Evolutionary conservation across 1,140 invertebrate species (phyloP), one percentile per base, ranked within the genome.

Genomic region (Physella acuta): DNA sequence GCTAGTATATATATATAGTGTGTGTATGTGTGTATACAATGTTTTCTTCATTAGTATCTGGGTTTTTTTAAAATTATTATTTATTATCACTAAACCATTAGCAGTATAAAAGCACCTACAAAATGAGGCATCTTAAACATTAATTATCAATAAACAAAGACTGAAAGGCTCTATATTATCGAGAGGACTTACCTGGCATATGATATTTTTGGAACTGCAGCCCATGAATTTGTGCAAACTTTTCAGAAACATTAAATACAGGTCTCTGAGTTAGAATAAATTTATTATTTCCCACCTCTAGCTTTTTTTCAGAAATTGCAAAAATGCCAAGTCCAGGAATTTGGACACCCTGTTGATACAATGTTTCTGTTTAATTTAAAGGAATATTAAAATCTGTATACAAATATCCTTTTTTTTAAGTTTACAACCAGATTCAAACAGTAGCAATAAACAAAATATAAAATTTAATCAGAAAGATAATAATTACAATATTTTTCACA

Each of bases 241-340:
- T 83, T 62, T 85, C 84, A 28, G 82, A 82, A 33, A 85, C 71
- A 34, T 80, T 76, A 73, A 85, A 85, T 37, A 85, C 79, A 36
- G 84, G 84, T 65, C 84, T 65, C 68, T 85, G 82, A 33, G 84
- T 78, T 30, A 84, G 67, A 37, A 84, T 69, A 75, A 79, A 85
- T 67, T 81, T 84, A 64, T 82, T 84, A 64, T 85, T 82, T 8
- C 83, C 83, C 20, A 84, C 75, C 72, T 85, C 84, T 30, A 83
- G 64, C 56, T 81, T 82, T 64, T 80, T 80, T 68, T 85, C 82
- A 26, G 77, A 76, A 66, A 85, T 82, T 44, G 80, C 78, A 73
- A 85, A 85, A 20, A 79, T 82, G 14, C 83, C 84, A 34, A 85
- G 73, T 11, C 77, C 76, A 36, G 76, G 75, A 36, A 85, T 79